Evolutionary conservation across 2,113 vertebrate genomes (phyloP).

Genomic region (Colius striatus): DNA sequence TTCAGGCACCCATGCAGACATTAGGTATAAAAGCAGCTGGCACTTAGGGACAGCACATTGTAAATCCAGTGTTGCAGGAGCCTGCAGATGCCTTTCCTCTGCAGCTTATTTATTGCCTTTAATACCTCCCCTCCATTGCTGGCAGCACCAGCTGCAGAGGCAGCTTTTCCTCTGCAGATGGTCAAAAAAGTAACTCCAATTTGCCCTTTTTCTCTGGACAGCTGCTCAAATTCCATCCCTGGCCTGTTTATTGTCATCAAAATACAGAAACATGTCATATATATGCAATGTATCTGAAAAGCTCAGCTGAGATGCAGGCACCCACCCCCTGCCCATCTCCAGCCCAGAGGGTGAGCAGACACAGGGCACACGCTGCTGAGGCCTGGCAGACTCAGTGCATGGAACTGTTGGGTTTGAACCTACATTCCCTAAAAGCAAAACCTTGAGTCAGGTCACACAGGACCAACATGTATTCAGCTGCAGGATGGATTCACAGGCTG

Average conservation of each 20-base stretch:
- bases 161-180: background rate
- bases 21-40: background rate
- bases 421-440: background rate
- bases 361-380: background rate
- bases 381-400: background rate
- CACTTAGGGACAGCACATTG: rapidly evolving
- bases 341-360: background rate
- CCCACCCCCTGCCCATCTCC: background rate
- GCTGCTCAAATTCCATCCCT: background rate
- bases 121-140: background rate
- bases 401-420: rapidly evolving
- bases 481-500: background rate
- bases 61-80: background rate
- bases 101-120: conserved; percentile 9
- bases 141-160: background rate
- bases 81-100: background rate
- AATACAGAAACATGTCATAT: too few relatives aligned
- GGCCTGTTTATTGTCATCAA: background rate
- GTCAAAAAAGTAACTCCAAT: too few relatives aligned
- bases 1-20: background rate
- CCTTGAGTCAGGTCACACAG: background rate
- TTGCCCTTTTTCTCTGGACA: background rate
- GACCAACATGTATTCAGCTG: rapidly evolving
- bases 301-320: background rate
- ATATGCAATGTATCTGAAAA: background rate